phyloP scores from a whole-genome alignment of 2,888 invertebrate species.

The Thera britannica region DNA sequence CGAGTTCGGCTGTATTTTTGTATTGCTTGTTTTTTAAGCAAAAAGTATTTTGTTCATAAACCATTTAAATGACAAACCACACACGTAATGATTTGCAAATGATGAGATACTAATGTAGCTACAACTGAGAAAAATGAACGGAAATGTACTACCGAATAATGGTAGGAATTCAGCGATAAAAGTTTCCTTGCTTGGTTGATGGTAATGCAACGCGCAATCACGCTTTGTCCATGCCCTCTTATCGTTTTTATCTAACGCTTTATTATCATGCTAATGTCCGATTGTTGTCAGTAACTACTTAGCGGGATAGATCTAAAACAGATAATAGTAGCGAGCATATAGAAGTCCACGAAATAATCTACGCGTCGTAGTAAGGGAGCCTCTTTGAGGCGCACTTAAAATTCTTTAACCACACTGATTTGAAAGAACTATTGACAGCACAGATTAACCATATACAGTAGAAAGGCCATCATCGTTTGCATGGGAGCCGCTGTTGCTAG shows the following conservation, averaged over 20 bases:
- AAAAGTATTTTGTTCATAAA: background rate
- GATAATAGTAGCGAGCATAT: background rate
- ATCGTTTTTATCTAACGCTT: slow-evolving; percentile 21
- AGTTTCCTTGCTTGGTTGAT: slow-evolving; percentile 27
- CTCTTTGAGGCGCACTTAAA: no score
- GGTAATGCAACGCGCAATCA: slow-evolving; percentile 9
- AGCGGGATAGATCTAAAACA: background rate
- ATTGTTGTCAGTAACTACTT: slow-evolving; percentile 34
- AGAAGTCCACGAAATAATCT: background rate
- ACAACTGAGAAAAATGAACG: slow-evolving; percentile 2
- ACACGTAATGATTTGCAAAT: background rate
- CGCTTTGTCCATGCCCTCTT: background rate
- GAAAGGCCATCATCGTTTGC: no score
- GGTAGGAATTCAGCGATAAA: background rate
- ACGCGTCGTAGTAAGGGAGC: no score
- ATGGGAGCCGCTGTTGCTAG: no score
- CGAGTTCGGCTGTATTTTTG: no score
- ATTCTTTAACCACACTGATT: no score
- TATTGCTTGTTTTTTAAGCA: no score
- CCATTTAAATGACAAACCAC: background rate
- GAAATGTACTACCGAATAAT: slow-evolving; percentile 1
- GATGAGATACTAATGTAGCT: background rate
- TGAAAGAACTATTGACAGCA: no score
- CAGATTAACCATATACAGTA: no score
- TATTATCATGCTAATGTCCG: slow-evolving; percentile 32